Percentiles rank a stretch among this genome's conserved stretches.
phyloP scores from a whole-genome alignment of 1,140 invertebrate species.

The Pollicipes pollicipes region DNA sequence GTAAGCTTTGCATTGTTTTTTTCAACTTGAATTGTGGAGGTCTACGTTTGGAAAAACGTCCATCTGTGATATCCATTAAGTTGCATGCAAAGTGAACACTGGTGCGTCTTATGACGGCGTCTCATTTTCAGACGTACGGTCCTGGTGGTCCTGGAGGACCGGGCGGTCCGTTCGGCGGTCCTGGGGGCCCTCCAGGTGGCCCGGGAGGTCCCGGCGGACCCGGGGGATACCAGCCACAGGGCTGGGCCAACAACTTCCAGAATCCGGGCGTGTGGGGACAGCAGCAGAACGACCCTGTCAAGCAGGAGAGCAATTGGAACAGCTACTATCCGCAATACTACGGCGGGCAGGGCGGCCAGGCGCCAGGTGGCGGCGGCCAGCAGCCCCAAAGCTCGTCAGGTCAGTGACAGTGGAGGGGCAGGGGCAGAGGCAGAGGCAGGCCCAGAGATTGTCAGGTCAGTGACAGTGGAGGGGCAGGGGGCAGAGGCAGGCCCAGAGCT shows the following conservation, averaged over 20 bases:
- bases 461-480: background rate
- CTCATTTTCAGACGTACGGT: background rate
- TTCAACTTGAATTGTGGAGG: too few species aligned
- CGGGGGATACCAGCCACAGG: constrained; percentile 31
- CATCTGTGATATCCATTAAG: too few species aligned
- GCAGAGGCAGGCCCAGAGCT: too few species aligned
- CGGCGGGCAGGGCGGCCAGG: background rate
- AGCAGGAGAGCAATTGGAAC: constrained; percentile 10
- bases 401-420: too few species aligned
- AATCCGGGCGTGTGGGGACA: constrained; percentile 14
- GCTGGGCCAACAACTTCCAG: constrained; percentile 34
- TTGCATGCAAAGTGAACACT: too few species aligned
- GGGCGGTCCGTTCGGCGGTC: constrained; percentile 8
- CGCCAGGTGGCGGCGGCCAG: background rate
- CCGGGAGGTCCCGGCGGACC: constrained; percentile 25
- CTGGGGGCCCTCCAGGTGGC: constrained; percentile 26
- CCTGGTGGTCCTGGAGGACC: too few species aligned
- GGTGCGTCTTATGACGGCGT: too few species aligned
- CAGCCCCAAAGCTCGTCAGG: too few species aligned
- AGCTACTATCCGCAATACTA: constrained; percentile 7
- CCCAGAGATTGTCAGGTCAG: background rate
- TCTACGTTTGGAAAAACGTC: too few species aligned
- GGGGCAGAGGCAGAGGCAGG: too few species aligned
- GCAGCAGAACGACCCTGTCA: background rate
- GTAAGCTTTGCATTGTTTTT: too few species aligned